Percentiles rank a stretch among this genome's conserved stretches.
Conservation (phyloP, 2,113 vertebrate genomes). For the Tetraodon nigroviridis region DNA sequence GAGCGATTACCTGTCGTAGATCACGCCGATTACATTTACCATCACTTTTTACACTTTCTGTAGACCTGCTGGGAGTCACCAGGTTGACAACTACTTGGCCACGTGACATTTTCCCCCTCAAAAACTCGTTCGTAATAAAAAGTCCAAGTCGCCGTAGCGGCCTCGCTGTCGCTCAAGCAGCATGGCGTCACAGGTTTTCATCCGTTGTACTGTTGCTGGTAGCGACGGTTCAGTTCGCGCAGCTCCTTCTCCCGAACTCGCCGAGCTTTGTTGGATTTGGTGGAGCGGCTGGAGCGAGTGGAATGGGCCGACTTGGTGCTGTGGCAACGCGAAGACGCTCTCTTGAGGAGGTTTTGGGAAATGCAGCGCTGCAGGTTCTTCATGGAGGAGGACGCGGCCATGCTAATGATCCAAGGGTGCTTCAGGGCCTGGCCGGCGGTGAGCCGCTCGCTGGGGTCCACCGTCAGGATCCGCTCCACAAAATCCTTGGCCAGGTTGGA, state of each 20-base stretch:
- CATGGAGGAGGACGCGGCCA: constrained; percentile 97
- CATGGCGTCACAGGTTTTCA: constrained; percentile 62
- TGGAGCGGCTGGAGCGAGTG: constrained; percentile 91
- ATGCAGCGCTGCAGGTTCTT: constrained; percentile 98
- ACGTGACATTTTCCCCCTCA: not conserved
- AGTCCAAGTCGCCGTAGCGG: not conserved
- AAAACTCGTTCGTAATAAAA: not conserved
- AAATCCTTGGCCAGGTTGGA: constrained; percentile 98
- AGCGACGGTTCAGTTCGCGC: constrained; percentile 92
- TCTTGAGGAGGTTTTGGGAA: constrained; percentile 95
- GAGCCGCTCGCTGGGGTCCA: constrained; percentile 88
- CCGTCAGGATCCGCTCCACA: constrained; percentile 91
- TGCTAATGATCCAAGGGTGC: constrained; percentile 96
- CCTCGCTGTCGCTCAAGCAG: not conserved
- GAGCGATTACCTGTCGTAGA: constrained; percentile 33
- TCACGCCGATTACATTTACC: constrained; percentile 12
- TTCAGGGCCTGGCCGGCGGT: constrained; percentile 91
- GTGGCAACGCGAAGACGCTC: constrained; percentile 94
- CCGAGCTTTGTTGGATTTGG: constrained; percentile 93
- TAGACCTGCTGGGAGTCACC: not conserved
- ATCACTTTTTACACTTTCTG: constrained; percentile 3
- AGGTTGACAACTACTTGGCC: not conserved
- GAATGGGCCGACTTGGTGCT: constrained; percentile 98
- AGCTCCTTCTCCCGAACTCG: constrained; percentile 90
- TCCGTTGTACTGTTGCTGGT: constrained; percentile 93